Conservation (phyloP, 2,888 invertebrate species). For the Nineta flava region DNA sequence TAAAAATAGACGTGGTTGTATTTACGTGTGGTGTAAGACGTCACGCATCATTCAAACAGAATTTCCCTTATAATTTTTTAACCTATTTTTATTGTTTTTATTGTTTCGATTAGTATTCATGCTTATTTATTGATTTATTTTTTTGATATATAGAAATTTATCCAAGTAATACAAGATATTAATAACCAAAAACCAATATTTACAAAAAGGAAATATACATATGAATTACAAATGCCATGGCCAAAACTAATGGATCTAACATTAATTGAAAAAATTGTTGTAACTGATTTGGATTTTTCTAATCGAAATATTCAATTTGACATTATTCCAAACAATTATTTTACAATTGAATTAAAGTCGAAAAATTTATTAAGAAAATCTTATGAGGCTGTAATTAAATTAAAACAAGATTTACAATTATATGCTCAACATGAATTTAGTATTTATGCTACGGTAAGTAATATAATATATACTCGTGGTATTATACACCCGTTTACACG, state of each 20-base stretch:
- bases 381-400: neutral
- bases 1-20: too few species aligned
- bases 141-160: neutral
- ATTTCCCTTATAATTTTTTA: too few species aligned
- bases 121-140: neutral
- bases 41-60: too few species aligned
- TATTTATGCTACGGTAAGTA: too few species aligned
- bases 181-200: neutral
- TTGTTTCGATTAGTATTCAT: neutral
- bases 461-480: too few species aligned
- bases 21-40: too few species aligned
- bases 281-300: neutral
- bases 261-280: neutral
- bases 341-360: neutral
- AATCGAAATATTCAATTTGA: neutral
- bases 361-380: neutral
- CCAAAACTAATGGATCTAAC: neutral
- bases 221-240: neutral
- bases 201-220: neutral
- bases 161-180: neutral
- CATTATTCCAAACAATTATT: neutral
- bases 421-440: too few species aligned
- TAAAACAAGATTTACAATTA: neutral
- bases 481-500: too few species aligned
- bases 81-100: neutral